Conservation (phyloP, 2,888 invertebrate genomes). For the Glomeris marginata region DNA sequence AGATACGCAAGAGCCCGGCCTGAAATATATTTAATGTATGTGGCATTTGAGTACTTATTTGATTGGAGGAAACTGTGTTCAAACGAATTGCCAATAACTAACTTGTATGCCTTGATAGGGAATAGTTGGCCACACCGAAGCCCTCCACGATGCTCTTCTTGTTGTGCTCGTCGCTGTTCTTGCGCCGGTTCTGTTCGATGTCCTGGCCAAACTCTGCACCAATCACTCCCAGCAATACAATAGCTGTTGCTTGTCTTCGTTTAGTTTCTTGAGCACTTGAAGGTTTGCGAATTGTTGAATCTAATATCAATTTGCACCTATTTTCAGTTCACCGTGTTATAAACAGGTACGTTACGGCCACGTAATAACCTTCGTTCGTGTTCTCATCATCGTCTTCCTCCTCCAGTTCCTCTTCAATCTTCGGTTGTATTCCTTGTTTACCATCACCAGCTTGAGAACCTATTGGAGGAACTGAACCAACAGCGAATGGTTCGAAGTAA, state of each 20-base stretch:
- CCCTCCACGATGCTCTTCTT: constrained; percentile 68
- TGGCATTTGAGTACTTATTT: too few species aligned
- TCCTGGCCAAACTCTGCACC: constrained; percentile 98
- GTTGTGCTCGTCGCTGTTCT: constrained; percentile 44
- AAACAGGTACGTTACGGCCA: neutral
- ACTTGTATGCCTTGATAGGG: constrained; percentile 80
- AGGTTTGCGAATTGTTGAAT: constrained; percentile 51
- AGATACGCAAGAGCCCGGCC: constrained; percentile 82
- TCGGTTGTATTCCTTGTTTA: constrained; percentile 19
- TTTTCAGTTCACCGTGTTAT: neutral
- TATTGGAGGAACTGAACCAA: neutral
- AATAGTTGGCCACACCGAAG: constrained; percentile 70
- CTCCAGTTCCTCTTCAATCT: constrained; percentile 23
- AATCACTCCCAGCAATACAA: constrained; percentile 89
- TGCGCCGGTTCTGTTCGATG: constrained; percentile 41
- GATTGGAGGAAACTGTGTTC: neutral
- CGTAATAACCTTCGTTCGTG: constrained; percentile 12
- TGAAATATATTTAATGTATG: constrained; percentile 19
- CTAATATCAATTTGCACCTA: constrained; percentile 17
- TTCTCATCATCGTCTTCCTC: constrained; percentile 46
- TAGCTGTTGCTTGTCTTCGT: constrained; percentile 91
- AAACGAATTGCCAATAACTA: constrained; percentile 9
- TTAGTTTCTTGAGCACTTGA: constrained; percentile 73
- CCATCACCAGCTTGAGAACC: constrained; percentile 19
- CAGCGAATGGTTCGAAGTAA: constrained; percentile 35